These are phyloP conservation scores for Apomyelois bistriatella DNA, from an alignment of 2,888 invertebrate species.

Conservation along the genomic window DNA sequence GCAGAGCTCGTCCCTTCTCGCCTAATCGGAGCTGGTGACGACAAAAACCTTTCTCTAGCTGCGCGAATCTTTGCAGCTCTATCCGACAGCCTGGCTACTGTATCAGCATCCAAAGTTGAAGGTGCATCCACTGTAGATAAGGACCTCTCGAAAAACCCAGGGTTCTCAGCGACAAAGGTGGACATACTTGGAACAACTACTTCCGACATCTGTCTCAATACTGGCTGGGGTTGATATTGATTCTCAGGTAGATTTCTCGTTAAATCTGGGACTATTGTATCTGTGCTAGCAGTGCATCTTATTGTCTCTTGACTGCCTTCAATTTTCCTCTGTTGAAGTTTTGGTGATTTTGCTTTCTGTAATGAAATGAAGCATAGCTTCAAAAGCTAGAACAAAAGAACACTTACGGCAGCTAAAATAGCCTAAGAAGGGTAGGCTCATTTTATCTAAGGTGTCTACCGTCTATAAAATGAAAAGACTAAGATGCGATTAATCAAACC, in stretches of 20 bases:
- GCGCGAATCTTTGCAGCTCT: conserved; percentile 82
- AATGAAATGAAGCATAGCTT: not conserved
- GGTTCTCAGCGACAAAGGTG: conserved; percentile 46
- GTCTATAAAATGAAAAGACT: too few relatives aligned
- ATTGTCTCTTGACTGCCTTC: conserved; percentile 60
- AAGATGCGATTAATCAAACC: too few relatives aligned
- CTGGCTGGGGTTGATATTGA: conserved; percentile 27
- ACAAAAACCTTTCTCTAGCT: conserved; percentile 87
- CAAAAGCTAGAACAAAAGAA: not conserved
- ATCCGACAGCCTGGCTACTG: conserved; percentile 59
- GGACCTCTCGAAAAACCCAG: conserved; percentile 51
- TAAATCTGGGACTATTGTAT: conserved; percentile 58
- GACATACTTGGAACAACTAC: conserved; percentile 52
- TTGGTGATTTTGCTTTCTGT: conserved; percentile 21
- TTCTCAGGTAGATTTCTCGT: conserved; percentile 37
- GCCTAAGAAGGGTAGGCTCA: too few relatives aligned
- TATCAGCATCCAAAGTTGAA: conserved; percentile 35
- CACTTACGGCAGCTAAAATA: not conserved
- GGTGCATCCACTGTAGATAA: conserved; percentile 50
- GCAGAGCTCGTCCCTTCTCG: conserved; percentile 69
- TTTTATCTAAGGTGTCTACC: too few relatives aligned
- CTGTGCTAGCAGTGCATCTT: conserved; percentile 50
- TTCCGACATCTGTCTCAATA: conserved; percentile 56
- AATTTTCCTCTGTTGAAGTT: conserved; percentile 30
- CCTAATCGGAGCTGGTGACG: conserved; percentile 66